Evolutionary conservation across 2,888 invertebrate genomes (phyloP).

Genomic region (Tenthredo amoena): DNA sequence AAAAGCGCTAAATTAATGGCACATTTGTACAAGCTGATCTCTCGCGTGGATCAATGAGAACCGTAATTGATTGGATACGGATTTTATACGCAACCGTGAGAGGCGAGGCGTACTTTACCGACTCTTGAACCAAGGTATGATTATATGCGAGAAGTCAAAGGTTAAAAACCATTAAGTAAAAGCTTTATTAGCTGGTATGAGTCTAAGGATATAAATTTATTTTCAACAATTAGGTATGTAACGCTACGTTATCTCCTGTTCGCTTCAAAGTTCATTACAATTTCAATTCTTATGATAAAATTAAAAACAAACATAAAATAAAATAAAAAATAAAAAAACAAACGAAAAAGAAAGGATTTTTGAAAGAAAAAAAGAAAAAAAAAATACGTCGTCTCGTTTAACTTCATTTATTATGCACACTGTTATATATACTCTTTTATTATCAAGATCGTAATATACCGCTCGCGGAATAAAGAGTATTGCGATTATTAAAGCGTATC

Average conservation of each 20-base stretch:
- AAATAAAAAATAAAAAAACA: no score
- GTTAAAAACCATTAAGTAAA: slow-evolving; percentile 13
- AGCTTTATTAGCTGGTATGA: background rate
- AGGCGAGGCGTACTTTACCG: background rate
- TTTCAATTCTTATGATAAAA: background rate
- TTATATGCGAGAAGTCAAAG: background rate
- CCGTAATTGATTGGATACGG: background rate
- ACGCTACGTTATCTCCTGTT: background rate
- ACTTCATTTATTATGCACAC: slow-evolving; percentile 2
- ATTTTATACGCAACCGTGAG: background rate
- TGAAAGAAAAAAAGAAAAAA: background rate
- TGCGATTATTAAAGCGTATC: slow-evolving; percentile 8
- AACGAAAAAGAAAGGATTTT: no score
- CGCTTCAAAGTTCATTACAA: background rate
- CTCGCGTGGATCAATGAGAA: slow-evolving; percentile 6
- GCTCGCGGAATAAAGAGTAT: background rate
- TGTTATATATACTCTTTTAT: background rate
- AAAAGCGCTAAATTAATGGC: background rate
- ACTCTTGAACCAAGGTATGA: background rate
- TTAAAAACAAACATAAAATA: background rate
- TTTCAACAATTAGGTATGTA: background rate
- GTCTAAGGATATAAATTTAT: background rate
- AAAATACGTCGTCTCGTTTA: background rate
- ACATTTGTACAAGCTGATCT: background rate
- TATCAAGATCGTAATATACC: background rate